Evolutionary conservation across 2,888 invertebrate species (phyloP), one percentile per base, ranked within the genome.

Genomic region (Petrolisthes cinctipes): DNA sequence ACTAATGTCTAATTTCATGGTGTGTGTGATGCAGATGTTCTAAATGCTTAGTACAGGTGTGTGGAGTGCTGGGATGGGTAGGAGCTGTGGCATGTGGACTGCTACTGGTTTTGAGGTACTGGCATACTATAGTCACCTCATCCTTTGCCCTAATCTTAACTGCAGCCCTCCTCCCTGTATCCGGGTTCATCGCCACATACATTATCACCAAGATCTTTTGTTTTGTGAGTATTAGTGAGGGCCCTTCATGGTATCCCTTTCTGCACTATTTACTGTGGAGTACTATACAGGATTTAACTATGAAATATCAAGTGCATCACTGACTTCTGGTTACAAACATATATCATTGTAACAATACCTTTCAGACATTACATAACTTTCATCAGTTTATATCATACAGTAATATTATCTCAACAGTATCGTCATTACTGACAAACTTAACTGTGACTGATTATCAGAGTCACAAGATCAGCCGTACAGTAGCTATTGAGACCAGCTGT

Each of bases 41-140:
- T n/a, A 66, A 37, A 37, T 37, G 37, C 2, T 37, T 53, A 5
- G 9, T 79, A 75, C 79, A 86, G 86, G 86, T 86, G 37, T 86
- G 82, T 54, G 79, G 83, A n/a, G 53, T 86, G 71, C 56, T 86
- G 82, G 86, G 86, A n/a, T 86, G 86, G 86, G 11, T 78, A 53
- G 86, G 86, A 17, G 86, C 86, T 17, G 7, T 86, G 20, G 75
- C 79, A n/a, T 83, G 86, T 56, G 86, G 83, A 3, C 71, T 83
- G 71, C 61, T 86, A 54, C 83, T 86, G 1, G 66, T 82, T 17
- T 79, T 86, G 82, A 82, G 80, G 23, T 86, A 86, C 79, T 86
- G 86, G 86, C 53, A 79, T n/a, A 68, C 20, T 68, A 76, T 86
- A 23, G 56, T 68, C 5, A 54, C 9, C 17, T 53, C 83, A 11